Percentiles rank a stretch among this genome's conserved stretches.
phyloP scores from a whole-genome alignment of 2,888 invertebrate species.

The Drosophila anomelani region DNA sequence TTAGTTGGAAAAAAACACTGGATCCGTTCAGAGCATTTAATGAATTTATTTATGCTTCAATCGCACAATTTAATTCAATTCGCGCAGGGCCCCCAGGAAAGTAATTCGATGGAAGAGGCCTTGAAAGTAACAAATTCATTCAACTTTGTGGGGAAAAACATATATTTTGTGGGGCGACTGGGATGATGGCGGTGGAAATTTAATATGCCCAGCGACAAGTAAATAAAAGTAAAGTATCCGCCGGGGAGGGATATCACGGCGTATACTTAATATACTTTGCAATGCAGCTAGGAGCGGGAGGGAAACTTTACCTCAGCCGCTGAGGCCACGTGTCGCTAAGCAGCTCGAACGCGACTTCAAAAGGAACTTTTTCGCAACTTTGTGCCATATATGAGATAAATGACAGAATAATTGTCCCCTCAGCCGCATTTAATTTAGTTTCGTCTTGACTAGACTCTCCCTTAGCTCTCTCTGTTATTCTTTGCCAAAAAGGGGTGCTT shows the following conservation, averaged over 20 bases:
- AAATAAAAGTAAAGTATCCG: constrained; percentile 51
- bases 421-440: constrained; percentile 50
- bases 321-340: constrained; percentile 58
- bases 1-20: constrained; percentile 3
- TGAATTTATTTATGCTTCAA: constrained; percentile 70
- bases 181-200: constrained; percentile 30
- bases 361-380: constrained; percentile 38
- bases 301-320: constrained; percentile 19
- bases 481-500: constrained; percentile 52
- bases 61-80: constrained; percentile 73
- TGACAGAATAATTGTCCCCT: constrained; percentile 49
- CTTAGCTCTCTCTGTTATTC: neutral
- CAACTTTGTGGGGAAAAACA: constrained; percentile 25
- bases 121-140: constrained; percentile 49
- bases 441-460: constrained; percentile 37
- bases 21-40: constrained; percentile 34
- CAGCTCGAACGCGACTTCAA: constrained; percentile 40
- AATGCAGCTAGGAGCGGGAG: constrained; percentile 24
- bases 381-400: constrained; percentile 34
- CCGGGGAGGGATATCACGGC: constrained; percentile 49
- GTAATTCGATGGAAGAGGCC: constrained; percentile 47
- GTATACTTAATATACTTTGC: constrained; percentile 57
- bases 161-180: neutral
- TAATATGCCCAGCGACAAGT: constrained; percentile 53
- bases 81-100: constrained; percentile 26